These are phyloP conservation scores for Buphagus erythrorhynchus DNA, from an alignment of 2,797 vertebrate species.

Conservation along the genomic window DNA sequence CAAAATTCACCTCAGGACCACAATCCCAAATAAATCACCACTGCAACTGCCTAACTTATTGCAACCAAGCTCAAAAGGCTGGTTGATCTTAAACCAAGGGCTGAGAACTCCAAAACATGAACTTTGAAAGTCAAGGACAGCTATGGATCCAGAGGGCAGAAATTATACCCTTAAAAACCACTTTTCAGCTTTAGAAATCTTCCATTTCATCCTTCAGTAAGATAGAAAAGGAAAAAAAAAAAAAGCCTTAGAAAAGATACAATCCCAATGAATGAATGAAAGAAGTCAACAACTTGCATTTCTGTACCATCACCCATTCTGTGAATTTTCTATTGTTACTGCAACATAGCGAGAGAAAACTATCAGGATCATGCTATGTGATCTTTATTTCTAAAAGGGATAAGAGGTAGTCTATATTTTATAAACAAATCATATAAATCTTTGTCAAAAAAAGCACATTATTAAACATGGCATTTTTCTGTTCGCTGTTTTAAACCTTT, in stretches of 20 bases:
- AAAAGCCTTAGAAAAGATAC: neutral
- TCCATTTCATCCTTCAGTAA: neutral
- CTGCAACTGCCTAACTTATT: neutral
- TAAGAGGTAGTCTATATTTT: neutral
- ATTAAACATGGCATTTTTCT: neutral
- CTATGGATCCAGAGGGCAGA: neutral
- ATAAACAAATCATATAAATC: neutral
- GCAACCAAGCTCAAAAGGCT: neutral
- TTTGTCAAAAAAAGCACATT: neutral
- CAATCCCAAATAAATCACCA: neutral
- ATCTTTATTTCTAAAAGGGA: neutral
- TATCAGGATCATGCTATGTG: neutral
- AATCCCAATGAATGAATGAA: neutral
- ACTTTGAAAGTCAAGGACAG: neutral
- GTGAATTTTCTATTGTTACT: neutral
- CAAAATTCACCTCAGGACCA: neutral
- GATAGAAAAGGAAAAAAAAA: neutral
- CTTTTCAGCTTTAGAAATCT: neutral
- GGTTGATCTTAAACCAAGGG: neutral
- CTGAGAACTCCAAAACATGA: neutral
- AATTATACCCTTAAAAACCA: neutral
- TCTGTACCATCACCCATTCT: neutral
- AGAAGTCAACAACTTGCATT: neutral
- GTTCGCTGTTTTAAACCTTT: neutral
- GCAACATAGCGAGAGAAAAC: neutral